Percentiles rank a stretch among this genome's conserved stretches.
phyloP scores from a whole-genome alignment of 2,797 vertebrate genomes.

The Urocyon cinereoargenteus region DNA sequence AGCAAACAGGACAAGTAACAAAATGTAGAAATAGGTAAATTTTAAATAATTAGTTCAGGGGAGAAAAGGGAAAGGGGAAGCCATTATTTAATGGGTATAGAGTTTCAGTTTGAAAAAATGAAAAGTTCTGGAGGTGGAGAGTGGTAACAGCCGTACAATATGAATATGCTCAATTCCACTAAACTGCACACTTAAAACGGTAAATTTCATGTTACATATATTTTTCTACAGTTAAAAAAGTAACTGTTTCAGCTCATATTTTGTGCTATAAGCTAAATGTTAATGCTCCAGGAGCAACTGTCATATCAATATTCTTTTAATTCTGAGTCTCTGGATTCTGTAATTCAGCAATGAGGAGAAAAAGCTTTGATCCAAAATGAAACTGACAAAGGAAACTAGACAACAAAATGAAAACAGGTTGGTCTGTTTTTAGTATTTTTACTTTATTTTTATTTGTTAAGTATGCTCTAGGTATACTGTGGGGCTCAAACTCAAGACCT shows the following conservation, averaged over 20 bases:
- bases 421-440: neutral
- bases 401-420: neutral
- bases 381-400: neutral
- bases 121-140: neutral
- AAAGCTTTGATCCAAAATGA: neutral
- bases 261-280: constrained; percentile 5
- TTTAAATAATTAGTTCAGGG: constrained; percentile 36
- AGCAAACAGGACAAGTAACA: constrained; percentile 34
- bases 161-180: neutral
- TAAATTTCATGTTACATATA: neutral
- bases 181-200: neutral
- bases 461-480: neutral
- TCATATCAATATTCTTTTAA: constrained; percentile 41
- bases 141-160: neutral
- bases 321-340: constrained; percentile 10
- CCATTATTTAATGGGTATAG: neutral
- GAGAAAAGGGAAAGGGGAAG: neutral
- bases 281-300: constrained; percentile 10
- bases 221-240: constrained; percentile 6
- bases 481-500: neutral
- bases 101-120: constrained; percentile 12
- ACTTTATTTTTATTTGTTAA: neutral
- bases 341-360: constrained; percentile 2
- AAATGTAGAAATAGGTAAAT: constrained; percentile 16
- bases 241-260: neutral